phyloP scores from a whole-genome alignment of 2,888 invertebrate genomes.

The Celastrina argiolus region DNA sequence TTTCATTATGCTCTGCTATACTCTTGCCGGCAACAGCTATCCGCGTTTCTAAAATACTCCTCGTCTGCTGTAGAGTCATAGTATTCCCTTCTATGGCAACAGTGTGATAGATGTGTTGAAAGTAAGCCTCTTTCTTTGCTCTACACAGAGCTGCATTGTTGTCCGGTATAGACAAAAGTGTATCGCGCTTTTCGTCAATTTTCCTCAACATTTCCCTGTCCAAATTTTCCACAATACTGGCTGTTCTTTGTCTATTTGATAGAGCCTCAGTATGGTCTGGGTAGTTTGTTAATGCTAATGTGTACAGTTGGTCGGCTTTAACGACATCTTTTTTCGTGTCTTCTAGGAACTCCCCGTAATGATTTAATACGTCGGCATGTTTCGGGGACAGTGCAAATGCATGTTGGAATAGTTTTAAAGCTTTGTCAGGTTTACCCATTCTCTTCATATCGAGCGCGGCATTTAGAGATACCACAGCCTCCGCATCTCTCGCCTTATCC shows the following conservation, averaged over 20 bases:
- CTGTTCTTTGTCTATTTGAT: slow-evolving; percentile 89
- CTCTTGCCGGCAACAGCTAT: slow-evolving; percentile 90
- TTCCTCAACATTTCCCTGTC: slow-evolving; percentile 87
- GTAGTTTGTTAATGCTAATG: slow-evolving; percentile 88
- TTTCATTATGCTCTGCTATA: slow-evolving; percentile 97
- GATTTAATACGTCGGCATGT: slow-evolving; percentile 93
- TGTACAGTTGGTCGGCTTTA: slow-evolving; percentile 93
- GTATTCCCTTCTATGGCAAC: slow-evolving; percentile 99
- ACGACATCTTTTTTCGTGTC: slow-evolving; percentile 90
- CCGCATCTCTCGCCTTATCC: slow-evolving; percentile 68
- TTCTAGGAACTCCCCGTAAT: slow-evolving; percentile 96
- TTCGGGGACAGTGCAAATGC: slow-evolving; percentile 93
- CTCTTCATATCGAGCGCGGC: slow-evolving; percentile 91
- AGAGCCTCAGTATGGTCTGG: slow-evolving; percentile 90
- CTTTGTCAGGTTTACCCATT: slow-evolving; percentile 90
- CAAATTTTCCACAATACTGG: slow-evolving; percentile 91
- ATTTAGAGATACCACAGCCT: slow-evolving; percentile 90
- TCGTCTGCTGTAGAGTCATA: slow-evolving; percentile 93
- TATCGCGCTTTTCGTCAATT: slow-evolving; percentile 91
- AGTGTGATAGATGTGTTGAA: slow-evolving; percentile 97
- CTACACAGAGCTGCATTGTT: slow-evolving; percentile 87
- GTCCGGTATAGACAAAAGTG: slow-evolving; percentile 88
- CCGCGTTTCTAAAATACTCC: slow-evolving; percentile 92
- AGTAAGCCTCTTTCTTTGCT: slow-evolving; percentile 96
- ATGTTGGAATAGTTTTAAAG: slow-evolving; percentile 91